A percentile compares a stretch with the other conserved stretches of the same genome.
Conservation (phyloP, 1,140 invertebrate genomes). For the Camponotus floridanus region DNA sequence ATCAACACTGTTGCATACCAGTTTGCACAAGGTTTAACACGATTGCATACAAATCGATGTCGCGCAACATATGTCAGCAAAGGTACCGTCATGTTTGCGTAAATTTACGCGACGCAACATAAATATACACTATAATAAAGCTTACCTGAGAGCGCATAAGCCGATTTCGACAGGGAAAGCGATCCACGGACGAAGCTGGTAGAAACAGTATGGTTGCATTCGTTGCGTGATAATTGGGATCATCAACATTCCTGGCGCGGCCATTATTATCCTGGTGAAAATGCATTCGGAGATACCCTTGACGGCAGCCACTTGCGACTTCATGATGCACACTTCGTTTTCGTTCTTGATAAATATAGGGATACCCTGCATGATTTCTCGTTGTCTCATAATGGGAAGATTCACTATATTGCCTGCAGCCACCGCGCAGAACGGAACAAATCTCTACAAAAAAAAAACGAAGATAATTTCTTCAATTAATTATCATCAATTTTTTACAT, state of each 20-base stretch:
- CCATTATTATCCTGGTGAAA: conserved; percentile 89
- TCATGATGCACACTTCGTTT: conserved; percentile 61
- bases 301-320: conserved; percentile 83
- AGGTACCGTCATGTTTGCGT: background rate
- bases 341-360: conserved; percentile 38
- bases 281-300: conserved; percentile 89
- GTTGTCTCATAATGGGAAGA: conserved; percentile 88
- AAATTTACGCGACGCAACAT: background rate
- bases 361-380: conserved; percentile 87
- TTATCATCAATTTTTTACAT: background rate
- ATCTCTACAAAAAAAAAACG: conserved; percentile 62
- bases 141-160: conserved; percentile 55
- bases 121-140: background rate
- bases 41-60: background rate
- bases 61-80: background rate
- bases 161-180: conserved; percentile 8
- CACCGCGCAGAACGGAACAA: conserved; percentile 89
- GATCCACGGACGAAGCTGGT: conserved; percentile 25
- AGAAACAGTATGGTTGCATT: conserved; percentile 44
- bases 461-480: background rate
- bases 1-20: background rate
- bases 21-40: background rate
- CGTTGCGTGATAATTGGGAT: conserved; percentile 61
- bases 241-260: conserved; percentile 86
- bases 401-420: conserved; percentile 88